Percentiles rank a stretch among this genome's conserved stretches.
Evolutionary conservation across 2,113 vertebrate species (phyloP).

Genomic region (Ctenomys sociabilis): DNA sequence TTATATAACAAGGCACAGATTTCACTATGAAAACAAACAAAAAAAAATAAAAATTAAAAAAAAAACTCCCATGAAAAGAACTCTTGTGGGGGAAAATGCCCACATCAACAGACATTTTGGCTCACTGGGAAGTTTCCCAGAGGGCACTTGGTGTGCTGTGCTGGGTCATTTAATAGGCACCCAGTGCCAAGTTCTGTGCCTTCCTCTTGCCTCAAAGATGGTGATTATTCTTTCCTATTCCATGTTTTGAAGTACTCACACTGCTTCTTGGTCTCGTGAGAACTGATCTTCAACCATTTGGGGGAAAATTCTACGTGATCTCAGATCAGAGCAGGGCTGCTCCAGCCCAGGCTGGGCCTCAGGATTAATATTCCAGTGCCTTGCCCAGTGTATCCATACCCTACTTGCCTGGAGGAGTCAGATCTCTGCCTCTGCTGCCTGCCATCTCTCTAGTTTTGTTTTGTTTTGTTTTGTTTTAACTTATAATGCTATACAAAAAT

Average conservation of each 20-base stretch:
- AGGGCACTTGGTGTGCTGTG: not conserved
- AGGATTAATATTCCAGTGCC: conserved; percentile 24
- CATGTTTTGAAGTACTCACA: conserved; percentile 11
- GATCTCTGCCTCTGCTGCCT: conserved; percentile 1
- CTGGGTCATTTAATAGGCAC: not conserved
- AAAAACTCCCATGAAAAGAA: not conserved
- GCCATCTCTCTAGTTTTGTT: not conserved
- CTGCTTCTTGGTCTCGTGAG: conserved; percentile 23
- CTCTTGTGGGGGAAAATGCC: not conserved
- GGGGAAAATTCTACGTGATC: conserved; percentile 19
- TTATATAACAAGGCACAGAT: not conserved
- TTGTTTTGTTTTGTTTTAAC: not conserved
- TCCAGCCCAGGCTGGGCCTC: not conserved
- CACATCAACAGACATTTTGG: not conserved
- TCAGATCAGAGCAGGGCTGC: conserved; percentile 28
- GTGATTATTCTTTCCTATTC: not conserved
- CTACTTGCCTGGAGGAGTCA: not conserved
- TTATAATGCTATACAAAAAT: not conserved
- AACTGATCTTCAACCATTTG: not conserved
- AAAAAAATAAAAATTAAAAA: no score
- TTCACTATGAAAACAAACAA: not conserved
- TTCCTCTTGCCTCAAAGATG: not conserved
- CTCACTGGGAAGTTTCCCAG: not conserved
- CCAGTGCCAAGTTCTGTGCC: not conserved
- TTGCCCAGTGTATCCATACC: conserved; percentile 2